phyloP scores from a whole-genome alignment of 1,140 invertebrate genomes.

The Campoletis sonorensis region DNA sequence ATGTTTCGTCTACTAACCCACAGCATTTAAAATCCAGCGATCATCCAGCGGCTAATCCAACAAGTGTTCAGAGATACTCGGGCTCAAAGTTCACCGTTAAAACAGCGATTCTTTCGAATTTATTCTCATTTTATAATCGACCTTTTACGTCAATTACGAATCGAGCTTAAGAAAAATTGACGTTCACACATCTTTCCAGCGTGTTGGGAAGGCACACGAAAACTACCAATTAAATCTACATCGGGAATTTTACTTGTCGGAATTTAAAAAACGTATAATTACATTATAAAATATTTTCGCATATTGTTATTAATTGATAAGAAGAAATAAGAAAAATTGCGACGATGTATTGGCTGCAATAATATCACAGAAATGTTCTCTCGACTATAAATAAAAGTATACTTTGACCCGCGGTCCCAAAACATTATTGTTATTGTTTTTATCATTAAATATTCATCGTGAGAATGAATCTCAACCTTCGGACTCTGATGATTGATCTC shows the following conservation, averaged over 20 bases:
- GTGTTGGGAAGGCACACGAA: neutral
- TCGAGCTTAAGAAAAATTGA: constrained; percentile 22
- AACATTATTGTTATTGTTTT: too few relatives aligned
- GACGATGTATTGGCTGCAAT: too few relatives aligned
- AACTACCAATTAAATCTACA: neutral
- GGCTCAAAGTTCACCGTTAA: too few relatives aligned
- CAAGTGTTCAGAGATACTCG: constrained; percentile 18
- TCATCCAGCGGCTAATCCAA: constrained; percentile 31
- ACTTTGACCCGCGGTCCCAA: too few relatives aligned
- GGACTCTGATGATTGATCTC: too few relatives aligned
- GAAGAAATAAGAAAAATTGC: too few relatives aligned
- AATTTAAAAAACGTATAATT: neutral
- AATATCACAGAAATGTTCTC: too few relatives aligned
- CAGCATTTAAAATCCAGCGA: constrained; percentile 29
- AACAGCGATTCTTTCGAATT: neutral
- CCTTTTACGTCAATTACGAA: neutral
- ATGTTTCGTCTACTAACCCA: constrained; percentile 47
- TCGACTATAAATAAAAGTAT: too few relatives aligned
- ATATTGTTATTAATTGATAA: too few relatives aligned
- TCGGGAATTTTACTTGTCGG: neutral
- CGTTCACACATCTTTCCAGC: constrained; percentile 72
- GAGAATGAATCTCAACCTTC: too few relatives aligned
- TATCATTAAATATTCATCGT: too few relatives aligned
- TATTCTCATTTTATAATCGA: neutral
- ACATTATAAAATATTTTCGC: too few relatives aligned